A percentile compares a stretch with the other conserved stretches of the same genome.
Conservation (phyloP, 2,797 vertebrate species). For the Peromyscus melanophrys region DNA sequence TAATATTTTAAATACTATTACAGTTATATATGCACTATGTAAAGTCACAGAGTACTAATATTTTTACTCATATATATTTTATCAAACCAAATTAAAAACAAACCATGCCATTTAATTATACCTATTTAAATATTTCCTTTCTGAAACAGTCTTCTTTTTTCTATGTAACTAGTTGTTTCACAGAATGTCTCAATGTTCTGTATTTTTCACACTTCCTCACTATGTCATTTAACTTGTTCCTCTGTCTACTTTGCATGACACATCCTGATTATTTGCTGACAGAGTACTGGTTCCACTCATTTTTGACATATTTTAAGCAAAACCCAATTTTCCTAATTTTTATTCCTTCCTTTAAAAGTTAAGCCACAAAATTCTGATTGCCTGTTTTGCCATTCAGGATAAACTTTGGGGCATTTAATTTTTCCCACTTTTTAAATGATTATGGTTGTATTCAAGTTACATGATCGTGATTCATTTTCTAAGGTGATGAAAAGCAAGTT, state of each 20-base stretch:
- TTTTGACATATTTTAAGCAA: slow-evolving; percentile 22
- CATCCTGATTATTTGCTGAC: neutral
- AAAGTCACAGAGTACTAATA: neutral
- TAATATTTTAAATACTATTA: neutral
- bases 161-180: neutral
- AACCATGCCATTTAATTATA: neutral
- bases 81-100: neutral
- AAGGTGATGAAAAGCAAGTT: neutral
- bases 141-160: neutral
- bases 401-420: neutral
- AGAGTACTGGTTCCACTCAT: neutral
- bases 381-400: neutral
- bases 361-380: neutral
- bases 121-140: neutral
- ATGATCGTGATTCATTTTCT: slow-evolving; percentile 21
- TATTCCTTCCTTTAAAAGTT: neutral
- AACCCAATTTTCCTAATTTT: neutral
- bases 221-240: slow-evolving; percentile 29
- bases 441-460: slow-evolving; percentile 1
- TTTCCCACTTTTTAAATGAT: slow-evolving; percentile 40
- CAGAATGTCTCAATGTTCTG: neutral
- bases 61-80: neutral
- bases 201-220: neutral
- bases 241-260: neutral
- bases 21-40: neutral